phyloP scores from a whole-genome alignment of 2,113 vertebrate genomes.

The Malurus elegans region DNA sequence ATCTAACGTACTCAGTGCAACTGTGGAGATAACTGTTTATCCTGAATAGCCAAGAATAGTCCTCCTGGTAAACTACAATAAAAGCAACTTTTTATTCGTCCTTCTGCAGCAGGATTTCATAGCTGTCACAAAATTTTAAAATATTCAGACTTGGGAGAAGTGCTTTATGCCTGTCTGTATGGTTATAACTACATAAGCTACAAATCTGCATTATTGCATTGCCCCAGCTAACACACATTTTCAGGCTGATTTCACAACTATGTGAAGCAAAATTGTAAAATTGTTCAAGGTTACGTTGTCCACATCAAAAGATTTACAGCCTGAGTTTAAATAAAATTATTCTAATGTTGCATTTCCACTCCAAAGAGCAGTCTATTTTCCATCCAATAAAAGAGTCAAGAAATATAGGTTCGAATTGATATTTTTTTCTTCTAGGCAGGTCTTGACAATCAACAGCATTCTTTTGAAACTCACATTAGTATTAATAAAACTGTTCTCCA shows the following conservation, averaged over 20 bases:
- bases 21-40: neutral
- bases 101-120: slow-evolving; percentile 42
- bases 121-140: slow-evolving; percentile 53
- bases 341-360: slow-evolving; percentile 34
- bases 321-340: slow-evolving; percentile 37
- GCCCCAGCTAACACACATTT: slow-evolving; percentile 18
- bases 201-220: slow-evolving; percentile 32
- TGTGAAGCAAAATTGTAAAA: slow-evolving; percentile 1
- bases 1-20: neutral
- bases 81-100: slow-evolving; percentile 48
- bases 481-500: slow-evolving; percentile 11
- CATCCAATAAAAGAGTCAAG: neutral
- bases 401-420: neutral
- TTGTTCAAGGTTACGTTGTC: neutral
- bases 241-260: slow-evolving; percentile 58
- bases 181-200: slow-evolving; percentile 23
- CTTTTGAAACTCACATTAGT: neutral
- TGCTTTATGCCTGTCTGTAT: slow-evolving; percentile 13
- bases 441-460: neutral
- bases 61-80: slow-evolving; percentile 16
- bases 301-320: slow-evolving; percentile 52
- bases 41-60: neutral
- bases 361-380: slow-evolving; percentile 38
- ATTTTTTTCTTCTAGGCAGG: neutral
- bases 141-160: slow-evolving; percentile 3